phyloP scores from a whole-genome alignment of 2,797 vertebrate genomes.

The Crenuchus spilurus region DNA sequence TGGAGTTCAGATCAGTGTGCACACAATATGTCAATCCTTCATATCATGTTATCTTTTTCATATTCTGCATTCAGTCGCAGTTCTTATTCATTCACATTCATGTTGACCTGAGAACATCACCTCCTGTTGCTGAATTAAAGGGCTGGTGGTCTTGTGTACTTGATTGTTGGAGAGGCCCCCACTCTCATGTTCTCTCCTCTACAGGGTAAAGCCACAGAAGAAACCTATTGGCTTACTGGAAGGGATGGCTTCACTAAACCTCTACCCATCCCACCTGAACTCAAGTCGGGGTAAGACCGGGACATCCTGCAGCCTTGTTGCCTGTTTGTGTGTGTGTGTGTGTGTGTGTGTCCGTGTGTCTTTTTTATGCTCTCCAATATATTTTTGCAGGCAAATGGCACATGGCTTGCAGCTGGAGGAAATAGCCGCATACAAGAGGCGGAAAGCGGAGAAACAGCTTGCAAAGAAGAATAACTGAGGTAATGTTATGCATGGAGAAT shows the following conservation, averaged over 20 bases:
- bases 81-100: neutral
- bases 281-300: conserved; percentile 75
- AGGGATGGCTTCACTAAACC: conserved; percentile 88
- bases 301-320: conserved; percentile 38
- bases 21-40: too few species aligned
- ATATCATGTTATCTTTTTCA: neutral
- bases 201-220: conserved; percentile 86
- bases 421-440: conserved; percentile 83
- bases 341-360: conserved; percentile 48
- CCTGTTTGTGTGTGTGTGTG: conserved; percentile 37
- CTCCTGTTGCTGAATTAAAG: too few species aligned
- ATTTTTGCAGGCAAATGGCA: conserved; percentile 76
- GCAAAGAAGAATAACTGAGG: conserved; percentile 85
- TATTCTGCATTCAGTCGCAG: neutral
- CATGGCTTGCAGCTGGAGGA: conserved; percentile 86
- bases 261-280: conserved; percentile 82
- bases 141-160: neutral
- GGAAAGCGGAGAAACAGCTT: conserved; percentile 83
- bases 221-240: conserved; percentile 90
- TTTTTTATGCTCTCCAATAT: conserved; percentile 64
- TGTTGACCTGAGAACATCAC: too few species aligned
- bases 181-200: neutral
- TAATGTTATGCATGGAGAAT: conserved; percentile 81
- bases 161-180: neutral
- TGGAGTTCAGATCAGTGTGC: too few species aligned